Base-by-base conservation (phyloP, 2,113 vertebrate species). In the Penelope pileata region DNA sequence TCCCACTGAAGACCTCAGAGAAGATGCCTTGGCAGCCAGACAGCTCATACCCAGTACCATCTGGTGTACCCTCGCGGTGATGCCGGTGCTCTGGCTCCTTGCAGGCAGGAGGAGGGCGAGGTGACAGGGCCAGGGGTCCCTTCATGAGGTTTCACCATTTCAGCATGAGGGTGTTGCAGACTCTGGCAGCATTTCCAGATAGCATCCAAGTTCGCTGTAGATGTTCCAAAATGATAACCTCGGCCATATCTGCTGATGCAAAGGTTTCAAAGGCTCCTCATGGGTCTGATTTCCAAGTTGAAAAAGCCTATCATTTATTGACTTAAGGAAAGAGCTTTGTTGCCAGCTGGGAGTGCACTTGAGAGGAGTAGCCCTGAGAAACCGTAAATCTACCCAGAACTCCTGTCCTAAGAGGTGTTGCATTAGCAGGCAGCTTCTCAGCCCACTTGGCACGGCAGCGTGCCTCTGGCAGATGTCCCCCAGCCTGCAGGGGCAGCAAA, bases 221-320 rank as follows among this genome's bases (percentile, higher is more conserved):
- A 68, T 3, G 1, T 83, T 91, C 88, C 88, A 85, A 91, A 30
- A 26, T 6, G 80, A 86, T 76, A 96, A 92, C 92, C 94, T 90
- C 77, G 90, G 40, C 80, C 62, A 1, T 51, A 83, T 72, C 93
- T 78, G 56, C 56, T 0, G 7, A 88, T 69, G 29, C 56, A 95
- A 81, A 88, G 38, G 60, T 79, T 68, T 83, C 76, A 93, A 90
- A 96, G 83, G 69, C 86, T 91, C 27, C 54, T 88, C 53, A 22
- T 1, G 1, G 36, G 9, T 29, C 58, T 79, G 77, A 62, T 36
- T 86, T 82, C 29, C 40, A 82, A 79, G 45, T 3, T 54, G 30
- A 72, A 80, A 45, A 73, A 79, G 53, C 34, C 54, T 70, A 84
- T 38, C 30, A 9, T n/a, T 73, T 82, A 40, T 4, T 80, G 58